Base-by-base conservation (phyloP, 2,797 vertebrate species). In the Chromobotia macracanthus region DNA sequence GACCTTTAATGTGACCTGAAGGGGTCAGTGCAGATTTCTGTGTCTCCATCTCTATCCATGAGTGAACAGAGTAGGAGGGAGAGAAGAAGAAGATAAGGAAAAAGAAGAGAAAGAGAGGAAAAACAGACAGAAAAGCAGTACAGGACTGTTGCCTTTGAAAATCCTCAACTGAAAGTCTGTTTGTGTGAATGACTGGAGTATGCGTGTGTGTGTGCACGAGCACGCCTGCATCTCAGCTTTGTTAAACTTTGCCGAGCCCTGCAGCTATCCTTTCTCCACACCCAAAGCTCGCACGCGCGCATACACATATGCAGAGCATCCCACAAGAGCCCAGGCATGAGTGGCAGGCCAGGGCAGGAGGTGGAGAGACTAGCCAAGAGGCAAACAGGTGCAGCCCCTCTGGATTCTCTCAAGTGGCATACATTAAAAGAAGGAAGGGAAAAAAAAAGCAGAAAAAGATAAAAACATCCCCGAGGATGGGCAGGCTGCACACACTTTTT, bases 311-410 rank as follows among this genome's bases (percentile, higher is more conserved):
- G 60, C 82, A 77, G 58, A 81, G 86, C 88, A 90, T 92, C 91
- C 91, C 91, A 92, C 84, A 91, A 91, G 91, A 89, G 87, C 89
- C 89, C 88, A 83, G 88, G 92, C 91, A 86, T 93, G 92, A 93
- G 90, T 90, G 92, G 93, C 86, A 93, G 94, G 92, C 92, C 87
- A 90, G 91, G 91, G 92, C 89, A 76, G 76, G 89, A 89, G 89
- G 90, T 89, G 90, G 83, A 64, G 91, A 90, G 90, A 87, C 89
- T 92, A 91, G 92, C 94, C 92, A 93, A 93, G 88, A 93, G 93
- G 93, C 92, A 94, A 93, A 94, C 92, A 94, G 93, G 93, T 93
- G 93, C 93, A 93, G 91, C 87, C 93, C 92, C 92, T 92, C 92
- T 91, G 89, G 91, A 93, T 91, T 91, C 91, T 93, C 91, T 94